Evolutionary conservation across 2,113 vertebrate genomes (phyloP), one percentile per base, ranked within the genome.

Genomic region (Corythornis cristatus): DNA sequence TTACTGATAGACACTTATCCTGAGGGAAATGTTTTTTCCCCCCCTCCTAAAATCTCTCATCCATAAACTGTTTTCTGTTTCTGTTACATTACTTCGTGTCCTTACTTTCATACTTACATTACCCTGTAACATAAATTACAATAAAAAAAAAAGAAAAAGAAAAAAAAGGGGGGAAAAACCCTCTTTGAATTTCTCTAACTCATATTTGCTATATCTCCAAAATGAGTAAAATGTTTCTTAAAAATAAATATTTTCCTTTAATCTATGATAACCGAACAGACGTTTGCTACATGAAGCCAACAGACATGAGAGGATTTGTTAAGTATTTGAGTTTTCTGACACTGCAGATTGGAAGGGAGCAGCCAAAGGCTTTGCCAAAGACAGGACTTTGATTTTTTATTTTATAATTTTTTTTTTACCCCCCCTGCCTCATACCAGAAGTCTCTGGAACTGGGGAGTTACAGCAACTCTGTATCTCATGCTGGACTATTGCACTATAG

Each of bases 251-350:
- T 94, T 94, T 96, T 83, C 85, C 93, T 94, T 81, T 93, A 95
- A 93, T 93, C 87, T 73, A 86, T 15, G 79, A 57, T 96, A 91
- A 83, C 91, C 78, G 94, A 96, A 96, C 93, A 96, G 94, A 95
- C 91, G 94, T 83, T 95, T 93, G 82, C 43, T 89, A 95, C 92
- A 96, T 75, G 91, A 88, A 96, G 94, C 91, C 94, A 96, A 95
- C 56, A 95, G 91, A 96, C 94, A 93, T 96, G 85, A 96, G 89
- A 96, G 68, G 91, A 93, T 89, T 93, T 6, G 28, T 89, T 93
- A 96, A 96, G 94, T 91, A 95, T 94, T 78, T 86, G 89, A 91
- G 87, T 95, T 93, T 96, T 96, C 96, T 96, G 96, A 95, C 94
- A 95, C 79, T 96, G 91, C 95, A 96, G 94, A 93, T 96, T 96